phyloP scores from a whole-genome alignment of 1,140 invertebrate genomes.

The Bombyx mori region DNA sequence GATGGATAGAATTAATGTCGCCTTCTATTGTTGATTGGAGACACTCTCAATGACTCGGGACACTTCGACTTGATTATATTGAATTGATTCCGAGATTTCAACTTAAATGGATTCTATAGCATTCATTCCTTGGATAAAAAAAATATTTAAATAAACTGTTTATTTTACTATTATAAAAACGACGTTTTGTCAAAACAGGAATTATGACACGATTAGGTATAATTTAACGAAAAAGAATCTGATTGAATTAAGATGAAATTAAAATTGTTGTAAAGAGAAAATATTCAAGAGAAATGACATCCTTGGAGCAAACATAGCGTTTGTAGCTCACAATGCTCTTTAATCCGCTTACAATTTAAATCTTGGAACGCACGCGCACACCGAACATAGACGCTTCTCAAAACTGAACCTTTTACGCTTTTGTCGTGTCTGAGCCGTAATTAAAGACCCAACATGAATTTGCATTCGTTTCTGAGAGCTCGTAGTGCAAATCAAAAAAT shows the following conservation, averaged over 20 bases:
- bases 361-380: constrained; percentile 28
- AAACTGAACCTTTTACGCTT: constrained; percentile 64
- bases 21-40: constrained; percentile 64
- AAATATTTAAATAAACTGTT: not conserved
- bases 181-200: not conserved
- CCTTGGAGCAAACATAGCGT: constrained; percentile 38
- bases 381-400: constrained; percentile 48
- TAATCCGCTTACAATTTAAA: constrained; percentile 60
- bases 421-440: constrained; percentile 61
- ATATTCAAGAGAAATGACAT: constrained; percentile 20
- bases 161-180: not conserved
- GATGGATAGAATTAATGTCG: constrained; percentile 69
- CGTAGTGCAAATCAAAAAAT: constrained; percentile 61
- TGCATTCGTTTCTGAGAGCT: constrained; percentile 65
- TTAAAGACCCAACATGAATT: constrained; percentile 59
- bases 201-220: not conserved
- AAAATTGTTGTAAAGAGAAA: not conserved
- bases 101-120: constrained; percentile 16
- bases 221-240: not conserved
- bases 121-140: not conserved
- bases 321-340: constrained; percentile 42
- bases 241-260: not conserved
- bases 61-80: constrained; percentile 33
- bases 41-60: constrained; percentile 44
- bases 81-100: constrained; percentile 39